Percentiles rank a stretch among this genome's conserved stretches.
phyloP scores from a whole-genome alignment of 1,140 invertebrate species.

The Ruditapes philippinarum region DNA sequence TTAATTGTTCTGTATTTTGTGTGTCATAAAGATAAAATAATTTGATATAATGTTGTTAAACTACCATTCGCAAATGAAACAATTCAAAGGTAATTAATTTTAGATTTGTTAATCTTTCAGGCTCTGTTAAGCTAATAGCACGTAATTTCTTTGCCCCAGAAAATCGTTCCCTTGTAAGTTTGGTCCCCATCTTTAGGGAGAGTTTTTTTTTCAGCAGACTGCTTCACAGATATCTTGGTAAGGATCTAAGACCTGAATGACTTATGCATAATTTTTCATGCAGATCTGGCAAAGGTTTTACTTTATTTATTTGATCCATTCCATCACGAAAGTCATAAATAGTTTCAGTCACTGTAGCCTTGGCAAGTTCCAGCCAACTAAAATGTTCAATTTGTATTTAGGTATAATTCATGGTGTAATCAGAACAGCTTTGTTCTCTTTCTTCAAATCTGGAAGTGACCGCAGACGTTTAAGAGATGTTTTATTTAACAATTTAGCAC shows the following conservation, averaged over 20 bases:
- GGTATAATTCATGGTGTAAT: not conserved
- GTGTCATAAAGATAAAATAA: conserved; percentile 52
- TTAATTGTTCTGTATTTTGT: conserved; percentile 47
- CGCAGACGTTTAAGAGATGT: not conserved
- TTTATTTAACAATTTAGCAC: not conserved
- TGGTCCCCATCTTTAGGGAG: conserved; percentile 66
- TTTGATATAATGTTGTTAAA: conserved; percentile 61
- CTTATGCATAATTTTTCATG: no score
- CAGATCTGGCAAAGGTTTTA: conserved; percentile 64
- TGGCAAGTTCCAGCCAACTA: conserved; percentile 26
- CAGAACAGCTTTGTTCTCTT: not conserved
- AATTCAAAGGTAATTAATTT: conserved; percentile 71
- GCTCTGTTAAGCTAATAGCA: not conserved
- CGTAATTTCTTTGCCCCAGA: conserved; percentile 62
- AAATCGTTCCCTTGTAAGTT: conserved; percentile 63
- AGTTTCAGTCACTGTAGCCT: not conserved
- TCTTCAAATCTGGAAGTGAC: not conserved
- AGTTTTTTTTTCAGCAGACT: not conserved
- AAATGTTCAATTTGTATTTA: conserved; percentile 33
- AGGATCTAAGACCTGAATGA: conserved; percentile 37
- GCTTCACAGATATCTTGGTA: conserved; percentile 40
- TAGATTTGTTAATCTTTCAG: conserved; percentile 47
- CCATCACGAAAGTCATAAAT: not conserved
- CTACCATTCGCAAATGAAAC: conserved; percentile 64
- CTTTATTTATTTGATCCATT: conserved; percentile 5